Conservation (phyloP, 1,140 invertebrate species). For the Danaus plexippus region DNA sequence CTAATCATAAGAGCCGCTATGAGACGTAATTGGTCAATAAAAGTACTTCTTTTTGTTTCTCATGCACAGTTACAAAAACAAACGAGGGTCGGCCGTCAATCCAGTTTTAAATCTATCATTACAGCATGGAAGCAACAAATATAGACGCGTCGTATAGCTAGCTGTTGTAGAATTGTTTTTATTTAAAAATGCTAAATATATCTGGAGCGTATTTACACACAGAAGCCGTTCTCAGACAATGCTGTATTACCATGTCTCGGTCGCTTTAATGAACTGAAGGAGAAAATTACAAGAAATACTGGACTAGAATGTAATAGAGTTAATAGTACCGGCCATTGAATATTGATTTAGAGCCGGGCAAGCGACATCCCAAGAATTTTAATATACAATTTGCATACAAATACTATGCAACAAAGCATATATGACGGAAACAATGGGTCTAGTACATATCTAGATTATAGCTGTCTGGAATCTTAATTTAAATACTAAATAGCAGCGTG, state of each 20-base stretch:
- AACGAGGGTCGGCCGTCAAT: too few species aligned
- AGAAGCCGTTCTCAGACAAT: too few species aligned
- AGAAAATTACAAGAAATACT: constrained; percentile 23
- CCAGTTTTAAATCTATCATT: too few species aligned
- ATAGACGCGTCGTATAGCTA: too few species aligned
- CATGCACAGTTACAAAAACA: too few species aligned
- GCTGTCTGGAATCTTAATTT: constrained; percentile 26
- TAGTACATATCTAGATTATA: constrained; percentile 42
- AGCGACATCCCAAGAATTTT: constrained; percentile 37
- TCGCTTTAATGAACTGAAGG: constrained; percentile 22
- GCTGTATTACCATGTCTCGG: constrained; percentile 14
- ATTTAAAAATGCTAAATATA: too few species aligned
- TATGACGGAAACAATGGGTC: constrained; percentile 37
- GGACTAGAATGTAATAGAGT: constrained; percentile 12
- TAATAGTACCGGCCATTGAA: constrained; percentile 34
- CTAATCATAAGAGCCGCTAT: constrained; percentile 33
- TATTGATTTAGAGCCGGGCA: constrained; percentile 44
- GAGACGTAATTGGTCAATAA: constrained; percentile 49
- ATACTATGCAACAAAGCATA: constrained; percentile 41
- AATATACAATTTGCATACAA: constrained; percentile 61
- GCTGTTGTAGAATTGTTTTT: too few species aligned
- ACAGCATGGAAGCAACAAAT: too few species aligned
- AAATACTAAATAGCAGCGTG: constrained; percentile 21
- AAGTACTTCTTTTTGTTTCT: constrained; percentile 17
- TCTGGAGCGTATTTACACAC: too few species aligned